Evolutionary conservation across 2,888 invertebrate genomes (phyloP).

Genomic region (Rhagium mordax): DNA sequence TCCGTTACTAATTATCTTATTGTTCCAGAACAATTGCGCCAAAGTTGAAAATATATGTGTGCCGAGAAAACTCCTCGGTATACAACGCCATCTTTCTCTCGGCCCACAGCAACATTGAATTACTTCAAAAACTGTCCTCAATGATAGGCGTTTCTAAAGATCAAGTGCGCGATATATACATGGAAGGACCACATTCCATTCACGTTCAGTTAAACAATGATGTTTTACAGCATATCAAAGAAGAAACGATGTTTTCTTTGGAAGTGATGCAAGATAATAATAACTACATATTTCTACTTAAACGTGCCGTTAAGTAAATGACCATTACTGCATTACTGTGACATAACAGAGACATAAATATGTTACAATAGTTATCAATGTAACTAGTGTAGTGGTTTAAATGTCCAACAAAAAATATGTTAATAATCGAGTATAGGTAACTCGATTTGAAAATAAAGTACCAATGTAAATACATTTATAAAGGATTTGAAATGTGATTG

Average conservation of each 20-base stretch:
- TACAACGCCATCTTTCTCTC: conserved; percentile 90
- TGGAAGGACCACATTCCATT: conserved; percentile 89
- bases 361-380: not conserved
- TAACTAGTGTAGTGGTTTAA: not conserved
- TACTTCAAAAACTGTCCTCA: conserved; percentile 77
- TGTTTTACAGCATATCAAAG: conserved; percentile 86
- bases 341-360: not conserved
- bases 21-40: conserved; percentile 78
- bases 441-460: not conserved
- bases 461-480: not conserved
- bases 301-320: conserved; percentile 60
- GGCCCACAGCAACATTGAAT: conserved; percentile 77
- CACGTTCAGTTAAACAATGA: conserved; percentile 90
- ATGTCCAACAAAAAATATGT: not conserved
- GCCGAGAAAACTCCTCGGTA: conserved; percentile 77
- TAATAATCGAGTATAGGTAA: no score
- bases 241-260: conserved; percentile 81
- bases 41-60: conserved; percentile 87
- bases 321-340: not conserved
- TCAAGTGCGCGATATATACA: conserved; percentile 75
- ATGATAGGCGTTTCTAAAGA: conserved; percentile 72
- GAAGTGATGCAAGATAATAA: conserved; percentile 72
- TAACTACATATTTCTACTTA: conserved; percentile 69
- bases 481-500: not conserved
- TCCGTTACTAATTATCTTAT: conserved; percentile 13